phyloP scores from a whole-genome alignment of 2,888 invertebrate species.

The Leistus spinibarbis region DNA sequence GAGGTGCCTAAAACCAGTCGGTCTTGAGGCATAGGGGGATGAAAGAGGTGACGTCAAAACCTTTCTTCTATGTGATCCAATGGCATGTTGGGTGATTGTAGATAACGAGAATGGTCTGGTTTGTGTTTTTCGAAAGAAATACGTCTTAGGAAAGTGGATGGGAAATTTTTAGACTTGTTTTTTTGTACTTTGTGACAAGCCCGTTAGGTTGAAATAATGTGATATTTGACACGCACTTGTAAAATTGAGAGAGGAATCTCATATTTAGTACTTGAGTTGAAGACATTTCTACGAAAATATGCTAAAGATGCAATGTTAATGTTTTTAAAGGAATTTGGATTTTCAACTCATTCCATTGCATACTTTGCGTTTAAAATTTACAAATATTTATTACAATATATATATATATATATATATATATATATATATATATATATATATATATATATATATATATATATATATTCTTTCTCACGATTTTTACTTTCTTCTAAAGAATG shows the following conservation, averaged over 20 bases:
- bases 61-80: background rate
- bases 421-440: conserved; percentile 8
- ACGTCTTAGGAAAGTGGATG: conserved; percentile 13
- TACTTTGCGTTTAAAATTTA: background rate
- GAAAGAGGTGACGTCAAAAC: background rate
- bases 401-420: background rate
- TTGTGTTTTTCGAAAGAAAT: conserved; percentile 1
- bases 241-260: background rate
- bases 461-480: too few relatives aligned
- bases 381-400: background rate
- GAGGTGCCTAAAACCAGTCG: conserved; percentile 13
- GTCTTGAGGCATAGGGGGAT: background rate
- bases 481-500: too few relatives aligned
- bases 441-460: background rate
- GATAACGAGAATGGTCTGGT: conserved; percentile 1
- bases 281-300: background rate
- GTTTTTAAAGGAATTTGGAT: background rate
- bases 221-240: background rate
- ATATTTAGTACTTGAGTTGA: background rate
- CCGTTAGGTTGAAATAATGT: background rate
- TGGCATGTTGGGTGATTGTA: background rate
- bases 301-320: background rate
- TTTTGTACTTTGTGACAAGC: conserved; percentile 13
- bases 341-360: background rate
- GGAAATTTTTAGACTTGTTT: background rate